A percentile compares a stretch with the other conserved stretches of the same genome.
phyloP scores from a whole-genome alignment of 2,888 invertebrate genomes.

The Palloptera scutellata region DNA sequence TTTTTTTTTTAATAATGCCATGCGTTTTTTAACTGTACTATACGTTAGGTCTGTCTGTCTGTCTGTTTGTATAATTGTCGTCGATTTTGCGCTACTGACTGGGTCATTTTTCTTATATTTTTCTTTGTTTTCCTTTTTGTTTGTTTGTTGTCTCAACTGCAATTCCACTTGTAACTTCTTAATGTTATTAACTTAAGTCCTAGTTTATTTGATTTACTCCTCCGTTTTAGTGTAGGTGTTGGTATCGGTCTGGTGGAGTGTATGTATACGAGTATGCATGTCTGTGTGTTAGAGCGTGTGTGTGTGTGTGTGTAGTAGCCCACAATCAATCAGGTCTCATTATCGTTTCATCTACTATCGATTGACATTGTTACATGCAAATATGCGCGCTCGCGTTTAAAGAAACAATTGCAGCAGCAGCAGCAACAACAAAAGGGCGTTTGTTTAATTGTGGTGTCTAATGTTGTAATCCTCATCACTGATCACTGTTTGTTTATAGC shows the following conservation, averaged over 20 bases:
- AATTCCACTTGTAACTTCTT: constrained; percentile 21
- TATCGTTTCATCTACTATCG: constrained; percentile 3
- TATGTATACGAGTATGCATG: neutral
- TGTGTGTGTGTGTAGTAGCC: constrained; percentile 7
- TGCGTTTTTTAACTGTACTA: neutral
- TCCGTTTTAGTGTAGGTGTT: constrained; percentile 3
- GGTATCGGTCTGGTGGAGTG: constrained; percentile 1
- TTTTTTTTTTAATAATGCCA: constrained; percentile 24
- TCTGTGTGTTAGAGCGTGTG: neutral
- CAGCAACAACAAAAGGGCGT: too few species aligned
- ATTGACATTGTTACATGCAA: constrained; percentile 1
- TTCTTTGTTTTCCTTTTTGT: too few species aligned
- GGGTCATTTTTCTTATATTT: too few species aligned
- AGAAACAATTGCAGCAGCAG: too few species aligned
- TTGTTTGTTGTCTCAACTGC: neutral
- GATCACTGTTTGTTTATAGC: too few species aligned
- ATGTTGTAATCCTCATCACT: too few species aligned
- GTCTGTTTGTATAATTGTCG: too few species aligned
- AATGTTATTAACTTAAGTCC: constrained; percentile 26
- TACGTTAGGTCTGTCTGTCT: constrained; percentile 11
- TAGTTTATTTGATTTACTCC: neutral
- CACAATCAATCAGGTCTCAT: constrained; percentile 15
- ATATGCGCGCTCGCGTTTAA: constrained; percentile 14
- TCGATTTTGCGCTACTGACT: too few species aligned
- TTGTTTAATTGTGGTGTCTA: too few species aligned